Evolutionary conservation across 2,113 vertebrate species (phyloP).

Genomic region (Paratilapia polleni): DNA sequence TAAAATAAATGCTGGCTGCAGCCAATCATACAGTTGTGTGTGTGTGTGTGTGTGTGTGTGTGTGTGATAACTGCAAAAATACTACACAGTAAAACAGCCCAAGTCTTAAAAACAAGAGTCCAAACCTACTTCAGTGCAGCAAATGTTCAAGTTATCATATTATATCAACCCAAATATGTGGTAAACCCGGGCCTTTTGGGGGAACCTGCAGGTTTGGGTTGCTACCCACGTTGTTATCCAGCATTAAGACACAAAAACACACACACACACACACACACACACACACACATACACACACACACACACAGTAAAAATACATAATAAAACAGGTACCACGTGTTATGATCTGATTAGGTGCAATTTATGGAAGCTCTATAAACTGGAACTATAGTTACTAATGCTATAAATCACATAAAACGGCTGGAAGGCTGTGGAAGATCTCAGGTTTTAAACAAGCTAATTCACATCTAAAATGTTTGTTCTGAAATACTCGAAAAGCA

Average conservation of each 20-base stretch:
- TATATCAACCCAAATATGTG: neutral
- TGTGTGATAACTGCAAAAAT: neutral
- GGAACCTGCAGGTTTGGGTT: neutral
- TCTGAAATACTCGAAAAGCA: neutral
- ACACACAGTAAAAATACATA: fast-evolving
- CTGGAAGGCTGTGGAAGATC: neutral
- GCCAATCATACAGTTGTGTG: neutral
- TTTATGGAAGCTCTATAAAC: neutral
- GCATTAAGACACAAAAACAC: neutral
- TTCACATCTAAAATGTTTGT: neutral
- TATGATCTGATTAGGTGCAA: neutral
- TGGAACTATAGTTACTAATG: neutral
- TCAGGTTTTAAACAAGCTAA: neutral
- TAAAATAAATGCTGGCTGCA: neutral
- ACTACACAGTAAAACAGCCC: neutral
- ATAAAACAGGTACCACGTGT: neutral
- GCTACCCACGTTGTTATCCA: too few species aligned
- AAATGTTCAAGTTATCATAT: fast-evolving
- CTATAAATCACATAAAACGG: neutral
- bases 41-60: neutral
- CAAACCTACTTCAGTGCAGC: neutral
- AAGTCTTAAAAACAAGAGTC: fast-evolving
- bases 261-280: too few species aligned
- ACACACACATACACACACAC: too few species aligned
- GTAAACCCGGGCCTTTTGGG: fast-evolving